phyloP scores from a whole-genome alignment of 2,888 invertebrate genomes.

The Epistrophe eligans region DNA sequence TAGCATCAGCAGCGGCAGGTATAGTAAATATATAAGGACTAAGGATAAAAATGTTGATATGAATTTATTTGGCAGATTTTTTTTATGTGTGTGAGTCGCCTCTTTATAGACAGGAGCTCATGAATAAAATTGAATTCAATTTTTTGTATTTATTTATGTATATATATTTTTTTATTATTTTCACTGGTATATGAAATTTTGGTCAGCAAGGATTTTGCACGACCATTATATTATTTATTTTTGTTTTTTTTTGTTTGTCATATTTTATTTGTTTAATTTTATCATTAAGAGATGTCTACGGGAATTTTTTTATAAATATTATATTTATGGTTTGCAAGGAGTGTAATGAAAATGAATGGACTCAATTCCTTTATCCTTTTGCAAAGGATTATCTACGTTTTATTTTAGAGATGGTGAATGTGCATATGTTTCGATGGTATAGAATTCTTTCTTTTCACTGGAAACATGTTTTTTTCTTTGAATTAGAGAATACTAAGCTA shows the following conservation, averaged over 20 bases:
- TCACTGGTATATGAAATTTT: constrained; percentile 5
- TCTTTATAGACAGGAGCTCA: constrained; percentile 56
- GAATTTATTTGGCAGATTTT: constrained; percentile 64
- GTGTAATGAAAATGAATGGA: constrained; percentile 23
- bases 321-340: neutral
- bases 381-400: neutral
- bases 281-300: constrained; percentile 56
- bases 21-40: neutral
- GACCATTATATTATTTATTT: constrained; percentile 52
- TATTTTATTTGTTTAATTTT: constrained; percentile 29
- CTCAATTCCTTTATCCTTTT: neutral
- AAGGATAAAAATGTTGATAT: constrained; percentile 46
- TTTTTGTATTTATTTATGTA: neutral
- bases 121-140: constrained; percentile 65
- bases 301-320: constrained; percentile 36
- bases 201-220: constrained; percentile 62
- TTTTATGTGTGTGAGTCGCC: constrained; percentile 32
- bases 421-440: neutral
- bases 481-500: neutral
- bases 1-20: constrained; percentile 43
- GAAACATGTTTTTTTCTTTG: neutral
- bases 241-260: constrained; percentile 38
- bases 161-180: neutral
- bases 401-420: neutral
- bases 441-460: neutral